These are phyloP conservation scores for Xiphophorus birchmanni DNA, from an alignment of 2,797 vertebrate species.

Conservation along the genomic window DNA sequence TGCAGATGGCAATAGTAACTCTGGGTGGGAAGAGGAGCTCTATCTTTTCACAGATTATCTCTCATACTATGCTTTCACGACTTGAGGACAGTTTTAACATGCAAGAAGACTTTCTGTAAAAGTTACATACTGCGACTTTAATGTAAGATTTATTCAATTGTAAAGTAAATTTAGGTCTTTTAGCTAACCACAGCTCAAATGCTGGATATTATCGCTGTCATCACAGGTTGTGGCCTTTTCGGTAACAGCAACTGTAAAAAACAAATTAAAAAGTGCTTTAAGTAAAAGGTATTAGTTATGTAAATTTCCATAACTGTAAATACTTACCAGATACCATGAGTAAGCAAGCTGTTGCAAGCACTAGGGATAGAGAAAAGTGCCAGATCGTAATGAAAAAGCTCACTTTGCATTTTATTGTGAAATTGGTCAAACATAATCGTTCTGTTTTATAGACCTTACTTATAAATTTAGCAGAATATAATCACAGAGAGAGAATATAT, in stretches of 20 bases:
- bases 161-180: background rate
- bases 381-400: background rate
- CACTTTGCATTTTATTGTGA: background rate
- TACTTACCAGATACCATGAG: constrained; percentile 46
- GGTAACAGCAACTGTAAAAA: constrained; percentile 5
- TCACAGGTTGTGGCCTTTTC: constrained; percentile 53
- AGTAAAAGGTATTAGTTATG: background rate
- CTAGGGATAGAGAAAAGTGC: constrained; percentile 26
- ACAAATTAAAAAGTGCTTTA: background rate
- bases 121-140: background rate
- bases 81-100: too few species aligned
- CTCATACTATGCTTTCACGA: too few species aligned
- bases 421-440: background rate
- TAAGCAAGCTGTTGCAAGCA: constrained; percentile 31
- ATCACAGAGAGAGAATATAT: background rate
- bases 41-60: too few species aligned
- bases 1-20: too few species aligned
- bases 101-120: background rate
- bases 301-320: background rate
- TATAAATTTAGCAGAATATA: background rate
- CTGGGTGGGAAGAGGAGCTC: too few species aligned
- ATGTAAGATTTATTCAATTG: background rate
- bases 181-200: constrained; percentile 61
- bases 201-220: constrained; percentile 3
- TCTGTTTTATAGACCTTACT: background rate